Percentiles rank a stretch among this genome's conserved stretches.
These are phyloP conservation scores for Melanostigma gelatinosum DNA, from an alignment of 2,113 vertebrate species.

Conservation along the genomic window DNA sequence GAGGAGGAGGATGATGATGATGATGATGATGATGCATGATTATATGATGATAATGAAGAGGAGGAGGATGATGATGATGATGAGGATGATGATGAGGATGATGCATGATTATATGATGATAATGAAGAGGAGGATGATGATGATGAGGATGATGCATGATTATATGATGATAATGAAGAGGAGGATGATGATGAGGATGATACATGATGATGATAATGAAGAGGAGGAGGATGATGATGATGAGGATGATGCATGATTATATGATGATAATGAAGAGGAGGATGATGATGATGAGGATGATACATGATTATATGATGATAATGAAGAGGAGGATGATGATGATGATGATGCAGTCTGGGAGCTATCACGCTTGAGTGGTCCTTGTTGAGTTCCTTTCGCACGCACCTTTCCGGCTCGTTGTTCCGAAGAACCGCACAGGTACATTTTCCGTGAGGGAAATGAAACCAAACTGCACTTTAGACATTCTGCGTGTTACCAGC, in stretches of 20 bases:
- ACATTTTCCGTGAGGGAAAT: not conserved
- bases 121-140: not conserved
- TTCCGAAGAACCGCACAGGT: not conserved
- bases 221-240: not conserved
- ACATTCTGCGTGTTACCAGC: constrained; percentile 33
- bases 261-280: no score
- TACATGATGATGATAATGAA: no score
- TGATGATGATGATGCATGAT: no score
- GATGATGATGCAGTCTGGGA: constrained; percentile 38
- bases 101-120: no score
- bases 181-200: not conserved
- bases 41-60: not conserved
- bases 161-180: no score
- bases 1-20: not conserved
- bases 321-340: not conserved
- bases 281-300: no score
- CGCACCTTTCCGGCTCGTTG: not conserved
- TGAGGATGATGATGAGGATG: not conserved
- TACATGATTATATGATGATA: not conserved
- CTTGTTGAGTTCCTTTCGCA: not conserved
- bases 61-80: not conserved
- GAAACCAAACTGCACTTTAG: constrained; percentile 41
- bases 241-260: no score
- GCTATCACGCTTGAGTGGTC: not conserved
- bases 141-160: no score